phyloP scores from a whole-genome alignment of 2,113 vertebrate species.

The Microcebus murinus region DNA sequence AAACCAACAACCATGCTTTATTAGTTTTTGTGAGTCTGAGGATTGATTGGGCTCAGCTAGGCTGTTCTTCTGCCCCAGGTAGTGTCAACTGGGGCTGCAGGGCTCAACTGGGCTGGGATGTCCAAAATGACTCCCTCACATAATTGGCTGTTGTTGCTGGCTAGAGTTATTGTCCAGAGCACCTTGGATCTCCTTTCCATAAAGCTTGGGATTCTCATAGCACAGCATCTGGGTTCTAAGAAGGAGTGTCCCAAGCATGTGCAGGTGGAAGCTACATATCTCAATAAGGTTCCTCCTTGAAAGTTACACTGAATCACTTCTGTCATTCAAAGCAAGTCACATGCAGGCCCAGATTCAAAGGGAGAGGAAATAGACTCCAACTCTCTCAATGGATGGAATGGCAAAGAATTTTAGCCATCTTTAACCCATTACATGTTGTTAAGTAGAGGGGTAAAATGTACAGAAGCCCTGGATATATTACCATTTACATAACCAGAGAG shows the following conservation, averaged over 20 bases:
- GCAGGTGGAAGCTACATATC: background rate
- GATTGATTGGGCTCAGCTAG: background rate
- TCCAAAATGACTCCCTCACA: background rate
- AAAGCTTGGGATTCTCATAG: background rate
- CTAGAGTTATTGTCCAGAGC: background rate
- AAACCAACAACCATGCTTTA: background rate
- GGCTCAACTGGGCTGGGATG: background rate
- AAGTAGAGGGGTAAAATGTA: background rate
- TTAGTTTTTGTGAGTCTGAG: conserved; percentile 14
- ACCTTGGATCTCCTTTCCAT: background rate
- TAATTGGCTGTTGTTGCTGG: background rate
- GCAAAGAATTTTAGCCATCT: background rate
- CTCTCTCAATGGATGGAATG: background rate
- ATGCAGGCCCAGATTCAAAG: background rate
- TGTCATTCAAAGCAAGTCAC: background rate
- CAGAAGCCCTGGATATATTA: background rate
- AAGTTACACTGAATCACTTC: conserved; percentile 6
- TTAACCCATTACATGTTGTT: background rate
- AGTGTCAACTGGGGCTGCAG: background rate
- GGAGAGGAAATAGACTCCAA: background rate
- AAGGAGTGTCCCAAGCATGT: background rate
- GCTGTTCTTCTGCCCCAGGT: background rate
- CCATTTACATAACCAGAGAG: background rate
- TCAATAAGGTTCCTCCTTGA: background rate
- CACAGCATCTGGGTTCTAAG: background rate